Base-by-base conservation (phyloP, 2,888 invertebrate species). In the Dusona sp. region DNA sequence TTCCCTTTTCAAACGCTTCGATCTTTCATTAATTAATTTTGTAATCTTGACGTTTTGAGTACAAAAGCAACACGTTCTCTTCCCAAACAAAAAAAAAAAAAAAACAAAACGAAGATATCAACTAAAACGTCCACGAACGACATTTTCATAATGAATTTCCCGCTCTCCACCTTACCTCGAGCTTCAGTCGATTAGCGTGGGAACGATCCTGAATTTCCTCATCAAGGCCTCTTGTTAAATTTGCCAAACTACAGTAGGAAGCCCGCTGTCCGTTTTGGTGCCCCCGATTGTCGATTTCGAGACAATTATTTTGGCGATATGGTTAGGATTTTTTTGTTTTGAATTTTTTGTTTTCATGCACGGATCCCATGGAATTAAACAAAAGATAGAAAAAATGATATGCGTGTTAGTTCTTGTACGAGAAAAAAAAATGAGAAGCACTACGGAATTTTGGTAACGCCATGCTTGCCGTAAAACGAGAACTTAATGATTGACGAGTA, bases 241-340 rank as follows among this genome's bases (percentile, higher is more conserved):
- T 92, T 91, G 93, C 94, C 93, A 94, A 93, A 92, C 92, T 93
- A 93, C 92, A 92, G 92, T 92, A 93, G 91, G 93, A 94, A 91
- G 93, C 93, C 89, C 93, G 92, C 94, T 94, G 92, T 91, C 85
- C 79, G 70, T 84, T 83, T 81, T 87, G 70, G 75, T 54, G 54
- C 48, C 54, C 77, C 65, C 86, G 84, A 86, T 83, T 48, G 75
- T 77, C 86, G 83, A 64, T 79, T 73, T 83, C 86, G 83, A 75
- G 75, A 67, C 51, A 64, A 74, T 84, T 79, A 80, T 89, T 88
- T 90, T 88, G 83, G 42, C 74, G 79, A 68, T 57, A 77, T 75
- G 83, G 77, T 79, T 84, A 87, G 65, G 74, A 72, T 79, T 65
- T 82, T 70, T 70, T 45, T 73, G 51, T 84, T 89, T 91, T 88